phyloP scores from a whole-genome alignment of 2,888 invertebrate genomes.

The Ormia ochracea region DNA sequence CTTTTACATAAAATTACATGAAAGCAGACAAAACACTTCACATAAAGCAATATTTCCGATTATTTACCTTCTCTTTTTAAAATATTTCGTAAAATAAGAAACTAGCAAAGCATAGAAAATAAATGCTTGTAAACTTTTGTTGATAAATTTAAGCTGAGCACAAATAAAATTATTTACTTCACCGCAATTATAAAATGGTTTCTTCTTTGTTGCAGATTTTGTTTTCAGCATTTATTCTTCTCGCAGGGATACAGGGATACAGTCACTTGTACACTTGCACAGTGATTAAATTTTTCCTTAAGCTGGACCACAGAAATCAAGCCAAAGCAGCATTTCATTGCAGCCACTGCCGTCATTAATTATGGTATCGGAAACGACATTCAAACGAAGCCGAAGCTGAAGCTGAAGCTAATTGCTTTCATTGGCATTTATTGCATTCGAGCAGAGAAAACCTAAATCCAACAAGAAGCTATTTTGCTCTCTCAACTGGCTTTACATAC shows the following conservation, averaged over 20 bases:
- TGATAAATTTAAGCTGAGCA: background rate
- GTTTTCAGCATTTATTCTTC: background rate
- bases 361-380: slow-evolving; percentile 54
- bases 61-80: too few relatives aligned
- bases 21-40: too few relatives aligned
- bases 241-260: background rate
- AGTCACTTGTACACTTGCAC: background rate
- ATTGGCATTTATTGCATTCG: slow-evolving; percentile 55
- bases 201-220: background rate
- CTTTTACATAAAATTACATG: too few relatives aligned
- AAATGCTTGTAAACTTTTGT: background rate
- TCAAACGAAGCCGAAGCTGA: slow-evolving; percentile 43
- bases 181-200: background rate
- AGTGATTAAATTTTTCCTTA: background rate
- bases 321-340: slow-evolving; percentile 50
- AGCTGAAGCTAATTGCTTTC: slow-evolving; percentile 57
- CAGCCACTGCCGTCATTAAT: slow-evolving; percentile 53
- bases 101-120: too few relatives aligned
- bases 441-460: slow-evolving; percentile 19
- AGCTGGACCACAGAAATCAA: slow-evolving; percentile 50
- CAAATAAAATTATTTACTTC: slow-evolving; percentile 14
- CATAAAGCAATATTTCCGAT: too few relatives aligned
- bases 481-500: background rate
- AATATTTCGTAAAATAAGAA: too few relatives aligned
- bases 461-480: slow-evolving; percentile 38